Evolutionary conservation across 2,888 invertebrate species (phyloP).

Genomic region (Conops quadrifasciatus): DNA sequence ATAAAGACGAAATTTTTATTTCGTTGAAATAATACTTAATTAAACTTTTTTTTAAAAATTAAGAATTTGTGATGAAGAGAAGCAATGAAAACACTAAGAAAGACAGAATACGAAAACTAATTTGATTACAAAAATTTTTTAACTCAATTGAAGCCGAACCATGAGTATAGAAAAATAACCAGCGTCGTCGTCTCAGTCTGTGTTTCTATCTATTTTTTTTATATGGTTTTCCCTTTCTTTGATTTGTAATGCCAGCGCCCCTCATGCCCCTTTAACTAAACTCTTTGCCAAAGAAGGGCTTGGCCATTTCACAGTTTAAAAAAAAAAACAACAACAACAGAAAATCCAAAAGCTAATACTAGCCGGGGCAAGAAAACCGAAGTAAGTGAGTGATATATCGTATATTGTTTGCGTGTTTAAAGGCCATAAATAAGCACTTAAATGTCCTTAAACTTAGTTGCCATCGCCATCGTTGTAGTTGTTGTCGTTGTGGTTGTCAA

Average conservation of each 20-base stretch:
- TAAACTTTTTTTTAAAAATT: too few species aligned
- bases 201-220: neutral
- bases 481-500: neutral
- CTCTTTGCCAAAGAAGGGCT: neutral
- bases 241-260: neutral
- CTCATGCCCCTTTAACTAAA: neutral
- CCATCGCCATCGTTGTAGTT: neutral
- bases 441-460: slow-evolving; percentile 32
- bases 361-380: neutral
- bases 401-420: slow-evolving; percentile 27
- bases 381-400: slow-evolving; percentile 6
- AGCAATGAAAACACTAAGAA: too few species aligned
- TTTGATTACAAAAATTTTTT: neutral
- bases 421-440: slow-evolving; percentile 29
- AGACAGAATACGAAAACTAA: neutral
- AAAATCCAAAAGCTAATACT: too few species aligned
- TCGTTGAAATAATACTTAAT: too few species aligned
- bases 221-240: neutral
- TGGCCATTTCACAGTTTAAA: neutral
- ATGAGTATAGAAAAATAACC: neutral
- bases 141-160: neutral
- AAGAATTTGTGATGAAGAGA: too few species aligned
- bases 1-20: too few species aligned
- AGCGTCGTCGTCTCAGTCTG: neutral
- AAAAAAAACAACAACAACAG: neutral